Percentiles rank a stretch among this genome's conserved stretches.
Evolutionary conservation across 1,140 invertebrate species (phyloP).

Genomic region (Leptinotarsa lineolata): DNA sequence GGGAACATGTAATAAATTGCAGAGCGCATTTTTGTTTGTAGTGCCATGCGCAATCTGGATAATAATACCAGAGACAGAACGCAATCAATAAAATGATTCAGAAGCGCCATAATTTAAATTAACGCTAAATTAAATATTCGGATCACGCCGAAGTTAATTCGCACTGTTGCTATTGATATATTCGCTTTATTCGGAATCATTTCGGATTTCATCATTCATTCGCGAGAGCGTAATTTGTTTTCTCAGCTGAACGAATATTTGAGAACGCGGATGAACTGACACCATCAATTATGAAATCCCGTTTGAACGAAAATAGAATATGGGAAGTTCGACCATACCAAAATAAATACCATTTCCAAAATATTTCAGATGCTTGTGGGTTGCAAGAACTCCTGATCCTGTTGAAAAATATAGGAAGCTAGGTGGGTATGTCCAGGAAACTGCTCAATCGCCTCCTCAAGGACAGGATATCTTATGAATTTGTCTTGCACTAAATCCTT

Average conservation of each 20-base stretch:
- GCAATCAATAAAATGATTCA: conserved; percentile 36
- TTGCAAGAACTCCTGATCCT: too few species aligned
- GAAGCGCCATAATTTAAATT: conserved; percentile 43
- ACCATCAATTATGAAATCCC: too few species aligned
- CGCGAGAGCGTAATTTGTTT: not conserved
- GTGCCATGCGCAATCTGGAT: conserved; percentile 26
- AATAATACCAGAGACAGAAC: conserved; percentile 25
- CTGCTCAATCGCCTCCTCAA: too few species aligned
- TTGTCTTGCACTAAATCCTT: too few species aligned
- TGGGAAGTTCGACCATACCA: too few species aligned
- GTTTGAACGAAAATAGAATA: too few species aligned
- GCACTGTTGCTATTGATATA: conserved; percentile 30
- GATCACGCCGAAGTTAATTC: conserved; percentile 33
- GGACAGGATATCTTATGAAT: too few species aligned
- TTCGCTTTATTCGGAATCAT: conserved; percentile 28
- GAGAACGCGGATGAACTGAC: not conserved
- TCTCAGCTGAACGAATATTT: conserved; percentile 11
- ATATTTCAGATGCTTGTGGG: too few species aligned
- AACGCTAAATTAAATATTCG: conserved; percentile 45
- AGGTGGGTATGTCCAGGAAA: too few species aligned
- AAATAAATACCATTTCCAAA: too few species aligned
- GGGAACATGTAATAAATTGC: conserved; percentile 18
- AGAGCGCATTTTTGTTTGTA: conserved; percentile 25
- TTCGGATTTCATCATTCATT: conserved; percentile 11
- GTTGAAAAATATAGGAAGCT: too few species aligned